phyloP scores from a whole-genome alignment of 2,888 invertebrate genomes.

The Parnassius orleans region DNA sequence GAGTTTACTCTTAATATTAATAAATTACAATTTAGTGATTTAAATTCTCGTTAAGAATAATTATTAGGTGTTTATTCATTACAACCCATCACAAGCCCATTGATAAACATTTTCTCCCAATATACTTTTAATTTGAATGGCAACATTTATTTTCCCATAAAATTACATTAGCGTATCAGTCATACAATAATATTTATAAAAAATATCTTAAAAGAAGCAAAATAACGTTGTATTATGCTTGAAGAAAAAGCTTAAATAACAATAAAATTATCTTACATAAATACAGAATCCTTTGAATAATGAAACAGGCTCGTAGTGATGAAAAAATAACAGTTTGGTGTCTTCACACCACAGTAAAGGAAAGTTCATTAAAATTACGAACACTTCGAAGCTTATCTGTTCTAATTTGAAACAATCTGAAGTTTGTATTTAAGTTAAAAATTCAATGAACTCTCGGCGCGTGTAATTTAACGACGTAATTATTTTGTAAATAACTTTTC shows the following conservation, averaged over 20 bases:
- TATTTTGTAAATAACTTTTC: background rate
- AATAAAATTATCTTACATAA: conserved; percentile 10
- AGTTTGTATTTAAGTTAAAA: conserved; percentile 10
- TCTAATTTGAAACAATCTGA: conserved; percentile 19
- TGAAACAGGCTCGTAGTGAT: conserved; percentile 4
- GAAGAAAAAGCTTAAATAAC: conserved; percentile 10
- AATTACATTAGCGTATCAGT: too few relatives aligned
- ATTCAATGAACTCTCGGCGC: background rate
- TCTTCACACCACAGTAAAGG: conserved; percentile 17
- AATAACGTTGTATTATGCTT: background rate
- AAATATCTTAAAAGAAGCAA: too few relatives aligned
- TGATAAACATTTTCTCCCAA: too few relatives aligned
- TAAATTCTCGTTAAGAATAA: too few relatives aligned
- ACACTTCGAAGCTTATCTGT: conserved; percentile 5
- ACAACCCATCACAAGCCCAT: too few relatives aligned
- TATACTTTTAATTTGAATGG: too few relatives aligned
- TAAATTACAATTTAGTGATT: too few relatives aligned
- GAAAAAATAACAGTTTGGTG: conserved; percentile 6
- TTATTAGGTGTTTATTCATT: too few relatives aligned
- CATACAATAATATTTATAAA: too few relatives aligned
- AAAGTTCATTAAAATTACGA: conserved; percentile 18
- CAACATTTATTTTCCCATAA: too few relatives aligned
- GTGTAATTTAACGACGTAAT: background rate
- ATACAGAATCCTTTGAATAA: conserved; percentile 8
- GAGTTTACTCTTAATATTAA: too few relatives aligned